Base-by-base conservation (phyloP, 2,797 vertebrate genomes). In the Rhadinocentrus ornatus region DNA sequence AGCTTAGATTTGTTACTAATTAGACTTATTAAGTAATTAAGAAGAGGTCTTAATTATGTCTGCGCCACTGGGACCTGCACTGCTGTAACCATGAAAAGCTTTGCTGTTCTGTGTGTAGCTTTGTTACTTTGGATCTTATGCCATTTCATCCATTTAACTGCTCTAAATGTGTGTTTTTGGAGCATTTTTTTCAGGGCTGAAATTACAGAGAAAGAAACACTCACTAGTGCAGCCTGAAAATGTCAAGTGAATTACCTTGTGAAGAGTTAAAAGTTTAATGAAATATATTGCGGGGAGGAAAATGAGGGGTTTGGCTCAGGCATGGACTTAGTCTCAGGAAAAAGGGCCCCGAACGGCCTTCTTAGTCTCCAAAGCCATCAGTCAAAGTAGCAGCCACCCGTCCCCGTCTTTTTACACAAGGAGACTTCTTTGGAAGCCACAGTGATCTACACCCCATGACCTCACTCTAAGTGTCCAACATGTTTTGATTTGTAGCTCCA, bases 21-120 rank as follows among this genome's bases (percentile, higher is more conserved):
- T 93, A 92, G 88, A 82, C 88, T 87, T 92, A 94, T 94, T 94
- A 94, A 92, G 92, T 94, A 92, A 93, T 94, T 94, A 93, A 93
- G 92, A 92, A 88, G 89, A 92, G 91, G 90, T 92, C 92, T 94
- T 93, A 94, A 94, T 94, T 94, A 93, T 91, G 90, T 92, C 83
- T 85, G 89, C 58, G 88, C 92, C 91, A 93, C 83, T 88, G 91
- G 92, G 92, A 94, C 90, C 81, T 71, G 73, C 71, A 81, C 74
- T 85, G 88, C 87, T 84, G 80, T 80, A 89, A 85, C 84, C 87
- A 84, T 86, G 86, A 92, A 91, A 92, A 84, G 77, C 79, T 80
- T 82, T 27, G 75, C 69, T 1, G 73, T n/a, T n/a, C n/a, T n/a
- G n/a, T n/a, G n/a, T 31, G 48, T 74, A 68, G 86, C 78, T 86